Conservation (phyloP, 2,113 vertebrate genomes). For the Laticauda colubrina region DNA sequence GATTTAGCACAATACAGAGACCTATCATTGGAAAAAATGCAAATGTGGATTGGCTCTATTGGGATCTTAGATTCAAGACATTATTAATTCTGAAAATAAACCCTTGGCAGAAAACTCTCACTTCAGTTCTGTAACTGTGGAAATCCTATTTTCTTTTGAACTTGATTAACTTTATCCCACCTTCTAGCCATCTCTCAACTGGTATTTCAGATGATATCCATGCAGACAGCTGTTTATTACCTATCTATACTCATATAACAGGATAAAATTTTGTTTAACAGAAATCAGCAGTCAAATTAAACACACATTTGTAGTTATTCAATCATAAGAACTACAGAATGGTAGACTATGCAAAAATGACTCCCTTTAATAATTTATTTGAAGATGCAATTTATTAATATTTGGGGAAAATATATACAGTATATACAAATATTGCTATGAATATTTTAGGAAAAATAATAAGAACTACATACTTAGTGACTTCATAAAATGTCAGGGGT, state of each 20-base stretch:
- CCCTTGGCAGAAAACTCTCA: neutral
- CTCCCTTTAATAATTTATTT: neutral
- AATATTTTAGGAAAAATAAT: constrained; percentile 24
- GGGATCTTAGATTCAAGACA: neutral
- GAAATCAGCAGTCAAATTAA: neutral
- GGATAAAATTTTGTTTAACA: neutral
- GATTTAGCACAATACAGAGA: neutral
- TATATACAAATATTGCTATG: neutral
- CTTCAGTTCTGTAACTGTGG: neutral
- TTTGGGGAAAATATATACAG: neutral
- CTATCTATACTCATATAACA: neutral
- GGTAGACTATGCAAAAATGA: neutral
- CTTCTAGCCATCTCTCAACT: neutral
- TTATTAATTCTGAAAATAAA: neutral
- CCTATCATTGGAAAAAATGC: neutral
- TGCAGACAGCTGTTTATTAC: neutral
- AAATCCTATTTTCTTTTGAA: neutral
- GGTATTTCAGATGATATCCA: neutral
- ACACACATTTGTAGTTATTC: neutral
- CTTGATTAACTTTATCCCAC: neutral
- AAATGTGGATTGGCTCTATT: neutral
- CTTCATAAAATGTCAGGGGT: constrained; percentile 6
- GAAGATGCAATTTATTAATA: neutral
- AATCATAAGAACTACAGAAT: neutral
- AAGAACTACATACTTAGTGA: neutral